phyloP scores from a whole-genome alignment of 2,797 vertebrate genomes.

The Centropyge bicolor region DNA sequence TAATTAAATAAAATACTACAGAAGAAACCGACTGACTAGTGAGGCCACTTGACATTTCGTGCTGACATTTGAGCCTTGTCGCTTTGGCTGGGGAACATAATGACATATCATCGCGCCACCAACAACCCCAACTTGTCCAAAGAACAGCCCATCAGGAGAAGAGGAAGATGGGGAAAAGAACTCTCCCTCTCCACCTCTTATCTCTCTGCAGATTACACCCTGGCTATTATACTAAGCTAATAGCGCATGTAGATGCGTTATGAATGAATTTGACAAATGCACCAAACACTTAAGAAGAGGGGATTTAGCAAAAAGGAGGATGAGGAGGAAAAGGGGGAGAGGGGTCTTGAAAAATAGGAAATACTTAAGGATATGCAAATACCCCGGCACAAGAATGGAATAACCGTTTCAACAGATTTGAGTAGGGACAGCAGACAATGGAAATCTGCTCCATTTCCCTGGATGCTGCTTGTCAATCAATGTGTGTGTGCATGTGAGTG shows the following conservation, averaged over 20 bases:
- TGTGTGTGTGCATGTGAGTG: slow-evolving; percentile 42
- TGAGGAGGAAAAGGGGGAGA: slow-evolving; percentile 24
- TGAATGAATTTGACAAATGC: slow-evolving; percentile 95
- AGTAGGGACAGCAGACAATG: slow-evolving; percentile 89
- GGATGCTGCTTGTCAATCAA: slow-evolving; percentile 89
- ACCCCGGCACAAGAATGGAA: slow-evolving; percentile 83
- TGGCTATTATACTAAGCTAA: slow-evolving; percentile 94
- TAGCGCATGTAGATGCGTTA: slow-evolving; percentile 96
- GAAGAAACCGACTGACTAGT: slow-evolving; percentile 57
- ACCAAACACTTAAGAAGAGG: slow-evolving; percentile 92
- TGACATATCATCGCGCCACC: slow-evolving; percentile 83
- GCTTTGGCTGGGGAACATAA: slow-evolving; percentile 86
- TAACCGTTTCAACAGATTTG: slow-evolving; percentile 90
- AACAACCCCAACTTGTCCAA: slow-evolving; percentile 77
- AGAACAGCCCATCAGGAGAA: slow-evolving; percentile 57
- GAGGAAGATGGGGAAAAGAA: slow-evolving; percentile 84
- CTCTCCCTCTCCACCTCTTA: slow-evolving; percentile 83
- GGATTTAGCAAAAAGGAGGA: slow-evolving; percentile 88
- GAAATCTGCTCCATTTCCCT: slow-evolving; percentile 85
- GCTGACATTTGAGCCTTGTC: slow-evolving; percentile 87
- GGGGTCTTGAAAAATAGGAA: slow-evolving; percentile 87
- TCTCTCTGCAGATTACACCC: slow-evolving; percentile 92
- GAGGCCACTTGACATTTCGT: slow-evolving; percentile 90
- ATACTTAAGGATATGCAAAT: slow-evolving; percentile 99
- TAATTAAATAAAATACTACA: slow-evolving; percentile 63